Base-by-base conservation (phyloP, 2,888 invertebrate genomes). In the Cartodere bifasciata region DNA sequence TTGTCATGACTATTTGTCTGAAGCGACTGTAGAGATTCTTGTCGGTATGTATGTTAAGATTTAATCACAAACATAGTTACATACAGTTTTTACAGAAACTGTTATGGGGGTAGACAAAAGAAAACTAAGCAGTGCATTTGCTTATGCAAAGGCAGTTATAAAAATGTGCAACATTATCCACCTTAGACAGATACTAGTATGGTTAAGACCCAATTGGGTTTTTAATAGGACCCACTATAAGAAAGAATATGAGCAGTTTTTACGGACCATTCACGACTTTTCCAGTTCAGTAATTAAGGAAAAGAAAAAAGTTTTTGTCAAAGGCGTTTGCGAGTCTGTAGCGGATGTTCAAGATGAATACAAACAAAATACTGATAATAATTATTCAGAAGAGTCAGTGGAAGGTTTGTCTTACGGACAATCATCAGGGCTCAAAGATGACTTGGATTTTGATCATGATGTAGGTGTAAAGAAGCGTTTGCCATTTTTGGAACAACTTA, bases 121-220 rank as follows among this genome's bases (percentile, higher is more conserved):
- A 40, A 83, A 84, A 1, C 85, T 85, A 58, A 80, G 78, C 43
- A 82, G 81, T 39, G 83, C 84, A 21, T 80, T 75, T 47, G 85
- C 85, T 58, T 86, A 85, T 46, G 85, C 85, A 1, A 75, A 81
- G 74, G 85, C 85, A 38, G 85, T 86, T 3, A 85, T 85, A 84
- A 83, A 85, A 52, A 82, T 86, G 83, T 84, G 83, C 48, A 82
- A 84, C 46, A 85, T 86, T 44, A 68, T 86, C 1, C 85, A 86
- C 49, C 60, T 83, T 37, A 75, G 86, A 44, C 85, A 85, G 46
- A 80, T 82, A 16, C 81, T 78, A 57, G 59, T 83, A 30, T 82
- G 84, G 73, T 62, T 85, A 32, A 68, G 82, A 49, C 79, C 80
- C 6, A 82, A 86, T 49, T 62, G 80, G 49, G 58, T 85, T 4